These are phyloP conservation scores for Apostichopus japonicus DNA, from an alignment of 35 echinoderm and acorn worm genomes.

Conservation along the genomic window DNA sequence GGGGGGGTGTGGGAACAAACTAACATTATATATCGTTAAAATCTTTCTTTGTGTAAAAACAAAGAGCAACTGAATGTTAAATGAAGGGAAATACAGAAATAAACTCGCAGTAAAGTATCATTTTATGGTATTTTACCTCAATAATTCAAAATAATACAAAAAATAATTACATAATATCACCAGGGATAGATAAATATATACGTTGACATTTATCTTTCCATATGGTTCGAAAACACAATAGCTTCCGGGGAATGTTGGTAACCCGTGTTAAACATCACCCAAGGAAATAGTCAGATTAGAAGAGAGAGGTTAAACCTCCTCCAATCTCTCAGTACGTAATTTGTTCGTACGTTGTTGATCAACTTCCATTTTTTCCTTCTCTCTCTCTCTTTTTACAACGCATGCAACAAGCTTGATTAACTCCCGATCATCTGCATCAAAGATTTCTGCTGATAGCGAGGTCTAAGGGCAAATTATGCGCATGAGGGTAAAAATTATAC, in stretches of 20 bases:
- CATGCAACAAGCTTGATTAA: slow-evolving; percentile 20
- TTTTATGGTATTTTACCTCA: too few relatives aligned
- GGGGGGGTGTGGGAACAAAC: too few relatives aligned
- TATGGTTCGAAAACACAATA: slow-evolving; percentile 7
- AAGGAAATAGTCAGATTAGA: neutral
- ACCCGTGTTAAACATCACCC: neutral
- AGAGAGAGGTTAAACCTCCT: neutral
- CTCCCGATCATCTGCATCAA: slow-evolving; percentile 1
- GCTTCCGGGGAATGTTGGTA: slow-evolving; percentile 38
- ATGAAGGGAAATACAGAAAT: too few relatives aligned
- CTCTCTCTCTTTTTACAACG: neutral
- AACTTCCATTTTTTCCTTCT: neutral
- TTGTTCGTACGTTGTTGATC: neutral
- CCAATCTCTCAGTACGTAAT: too few relatives aligned
- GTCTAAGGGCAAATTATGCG: slow-evolving; percentile 47
- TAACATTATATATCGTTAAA: too few relatives aligned
- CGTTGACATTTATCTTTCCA: neutral
- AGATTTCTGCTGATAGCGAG: slow-evolving; percentile 3
- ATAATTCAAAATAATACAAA: too few relatives aligned
- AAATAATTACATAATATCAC: slow-evolving; percentile 28
- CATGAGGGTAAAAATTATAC: slow-evolving; percentile 7
- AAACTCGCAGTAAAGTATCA: too few relatives aligned
- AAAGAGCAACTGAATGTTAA: too few relatives aligned
- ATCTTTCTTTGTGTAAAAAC: too few relatives aligned
- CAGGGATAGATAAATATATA: neutral